phyloP scores from a whole-genome alignment of 2,113 vertebrate species.

The Puffinus mauretanicus region DNA sequence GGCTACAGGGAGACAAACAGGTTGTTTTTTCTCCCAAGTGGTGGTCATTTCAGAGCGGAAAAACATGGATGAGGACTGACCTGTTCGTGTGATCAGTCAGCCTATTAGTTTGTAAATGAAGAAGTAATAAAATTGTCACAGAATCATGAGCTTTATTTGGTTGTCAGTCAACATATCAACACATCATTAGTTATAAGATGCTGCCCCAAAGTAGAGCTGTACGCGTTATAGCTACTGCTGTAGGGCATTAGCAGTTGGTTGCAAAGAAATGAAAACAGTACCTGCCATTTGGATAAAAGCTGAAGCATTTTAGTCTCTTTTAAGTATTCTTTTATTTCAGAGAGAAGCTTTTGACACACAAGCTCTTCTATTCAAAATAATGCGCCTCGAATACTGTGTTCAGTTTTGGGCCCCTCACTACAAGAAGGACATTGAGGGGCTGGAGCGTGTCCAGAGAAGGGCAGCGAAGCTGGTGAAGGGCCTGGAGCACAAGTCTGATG shows the following conservation, averaged over 20 bases:
- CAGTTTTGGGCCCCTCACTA: too few relatives aligned
- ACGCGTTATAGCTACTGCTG: not conserved
- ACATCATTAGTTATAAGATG: not conserved
- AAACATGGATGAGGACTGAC: accelerated
- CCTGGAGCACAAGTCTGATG: too few relatives aligned
- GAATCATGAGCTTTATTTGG: not conserved
- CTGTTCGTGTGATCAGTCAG: not conserved
- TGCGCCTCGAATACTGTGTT: too few relatives aligned
- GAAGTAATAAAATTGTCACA: not conserved
- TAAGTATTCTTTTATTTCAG: not conserved
- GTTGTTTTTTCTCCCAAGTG: not conserved
- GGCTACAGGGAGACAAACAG: not conserved
- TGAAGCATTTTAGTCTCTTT: not conserved
- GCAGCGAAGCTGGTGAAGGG: too few relatives aligned
- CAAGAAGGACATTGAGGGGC: too few relatives aligned
- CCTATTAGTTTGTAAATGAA: not conserved
- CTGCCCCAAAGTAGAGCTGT: not conserved
- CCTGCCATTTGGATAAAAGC: not conserved
- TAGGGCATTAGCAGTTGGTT: not conserved
- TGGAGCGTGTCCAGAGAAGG: too few relatives aligned
- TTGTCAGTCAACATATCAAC: not conserved
- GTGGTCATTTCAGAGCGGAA: not conserved
- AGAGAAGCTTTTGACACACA: not conserved
- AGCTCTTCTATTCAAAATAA: not conserved
- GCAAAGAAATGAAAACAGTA: not conserved